A percentile compares a stretch with the other conserved stretches of the same genome.
Conservation (phyloP, 2,797 vertebrate genomes). For the Rachycentron canadum region DNA sequence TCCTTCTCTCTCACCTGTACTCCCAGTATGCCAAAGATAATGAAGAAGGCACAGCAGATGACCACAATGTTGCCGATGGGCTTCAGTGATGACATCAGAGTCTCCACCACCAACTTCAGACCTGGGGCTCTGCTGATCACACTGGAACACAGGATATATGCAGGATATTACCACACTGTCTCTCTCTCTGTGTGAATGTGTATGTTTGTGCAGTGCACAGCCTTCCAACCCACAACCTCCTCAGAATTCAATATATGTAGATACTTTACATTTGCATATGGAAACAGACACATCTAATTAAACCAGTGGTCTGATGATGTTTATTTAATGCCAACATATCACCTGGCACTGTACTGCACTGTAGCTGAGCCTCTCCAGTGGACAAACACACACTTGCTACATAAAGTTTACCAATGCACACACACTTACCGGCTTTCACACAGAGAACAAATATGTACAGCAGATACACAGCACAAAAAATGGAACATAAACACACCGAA, state of each 20-base stretch:
- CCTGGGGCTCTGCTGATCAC: slow-evolving; percentile 98
- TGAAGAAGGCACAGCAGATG: slow-evolving; percentile 99
- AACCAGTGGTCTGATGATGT: slow-evolving; percentile 68
- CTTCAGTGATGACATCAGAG: slow-evolving; percentile 97
- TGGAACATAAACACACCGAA: not conserved
- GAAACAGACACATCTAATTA: slow-evolving; percentile 77
- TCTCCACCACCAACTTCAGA: slow-evolving; percentile 98
- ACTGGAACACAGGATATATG: slow-evolving; percentile 77
- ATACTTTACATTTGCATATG: too few species aligned
- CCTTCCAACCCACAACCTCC: slow-evolving; percentile 22
- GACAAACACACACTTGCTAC: slow-evolving; percentile 14
- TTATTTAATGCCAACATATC: slow-evolving; percentile 74
- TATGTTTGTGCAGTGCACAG: slow-evolving; percentile 18
- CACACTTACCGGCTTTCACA: slow-evolving; percentile 6
- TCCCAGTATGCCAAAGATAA: slow-evolving; percentile 98
- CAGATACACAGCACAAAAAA: not conserved
- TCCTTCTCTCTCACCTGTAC: slow-evolving; percentile 93
- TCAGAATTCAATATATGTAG: too few species aligned
- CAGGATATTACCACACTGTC: slow-evolving; percentile 8
- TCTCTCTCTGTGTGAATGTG: slow-evolving; percentile 1
- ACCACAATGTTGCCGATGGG: slow-evolving; percentile 99
- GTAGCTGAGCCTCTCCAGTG: slow-evolving; percentile 61
- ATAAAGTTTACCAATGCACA: slow-evolving; percentile 8
- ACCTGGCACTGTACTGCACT: slow-evolving; percentile 45
- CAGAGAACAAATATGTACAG: not conserved